Evolutionary conservation across 2,797 vertebrate genomes (phyloP).

Genomic region (Ptychadena robeensis): DNA sequence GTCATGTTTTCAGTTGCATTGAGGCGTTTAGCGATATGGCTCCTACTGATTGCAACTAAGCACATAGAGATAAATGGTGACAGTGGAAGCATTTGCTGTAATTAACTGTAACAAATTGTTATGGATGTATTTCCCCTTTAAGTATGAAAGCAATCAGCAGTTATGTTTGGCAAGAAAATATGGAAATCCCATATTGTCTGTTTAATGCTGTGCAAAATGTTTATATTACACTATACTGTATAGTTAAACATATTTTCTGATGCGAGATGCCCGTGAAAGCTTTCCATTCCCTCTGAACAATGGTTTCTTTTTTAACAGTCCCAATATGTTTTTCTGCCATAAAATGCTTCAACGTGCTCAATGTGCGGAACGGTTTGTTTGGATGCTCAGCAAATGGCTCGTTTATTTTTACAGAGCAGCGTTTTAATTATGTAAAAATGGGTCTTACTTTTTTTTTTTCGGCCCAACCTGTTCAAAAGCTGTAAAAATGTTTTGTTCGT

Average conservation of each 20-base stretch:
- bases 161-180: slow-evolving; percentile 29
- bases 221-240: slow-evolving; percentile 23
- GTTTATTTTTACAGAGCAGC: slow-evolving; percentile 53
- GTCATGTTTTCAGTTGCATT: neutral
- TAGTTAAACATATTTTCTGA: slow-evolving; percentile 31
- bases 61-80: neutral
- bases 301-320: slow-evolving; percentile 49
- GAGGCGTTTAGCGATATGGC: neutral
- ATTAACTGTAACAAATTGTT: slow-evolving; percentile 19
- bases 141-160: slow-evolving; percentile 6
- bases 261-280: slow-evolving; percentile 3
- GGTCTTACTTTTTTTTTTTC: slow-evolving; percentile 16
- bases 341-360: slow-evolving; percentile 25
- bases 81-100: neutral
- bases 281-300: slow-evolving; percentile 41
- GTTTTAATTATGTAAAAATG: slow-evolving; percentile 57
- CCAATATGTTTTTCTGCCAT: slow-evolving; percentile 45
- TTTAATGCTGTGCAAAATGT: slow-evolving; percentile 38
- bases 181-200: slow-evolving; percentile 61
- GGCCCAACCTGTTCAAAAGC: slow-evolving; percentile 47
- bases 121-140: slow-evolving; percentile 7
- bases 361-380: slow-evolving; percentile 38
- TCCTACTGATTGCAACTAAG: neutral
- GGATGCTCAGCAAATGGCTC: slow-evolving; percentile 27
- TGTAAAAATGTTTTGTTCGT: slow-evolving; percentile 47